These are phyloP conservation scores for Edolisoma coerulescens DNA, from an alignment of 2,113 vertebrate genomes.

Conservation along the genomic window DNA sequence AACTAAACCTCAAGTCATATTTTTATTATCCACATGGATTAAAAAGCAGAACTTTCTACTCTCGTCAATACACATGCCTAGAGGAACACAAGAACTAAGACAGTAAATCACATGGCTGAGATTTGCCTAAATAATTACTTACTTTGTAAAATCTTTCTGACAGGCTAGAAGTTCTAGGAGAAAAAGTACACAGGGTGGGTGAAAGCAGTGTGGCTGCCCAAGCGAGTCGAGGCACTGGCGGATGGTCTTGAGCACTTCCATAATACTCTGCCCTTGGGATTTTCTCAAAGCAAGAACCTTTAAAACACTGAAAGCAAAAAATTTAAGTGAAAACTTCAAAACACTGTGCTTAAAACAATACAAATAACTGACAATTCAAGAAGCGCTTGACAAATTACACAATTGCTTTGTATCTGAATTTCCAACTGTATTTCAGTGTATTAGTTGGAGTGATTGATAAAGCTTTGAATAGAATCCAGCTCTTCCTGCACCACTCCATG, in stretches of 20 bases:
- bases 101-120: neutral
- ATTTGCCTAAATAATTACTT: neutral
- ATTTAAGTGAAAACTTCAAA: neutral
- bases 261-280: slow-evolving; percentile 84
- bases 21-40: neutral
- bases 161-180: slow-evolving; percentile 91
- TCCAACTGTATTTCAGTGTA: neutral
- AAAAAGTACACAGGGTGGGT: slow-evolving; percentile 88
- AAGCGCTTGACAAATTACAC: neutral
- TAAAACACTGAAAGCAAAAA: slow-evolving; percentile 76
- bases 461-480: neutral
- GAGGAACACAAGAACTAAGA: neutral
- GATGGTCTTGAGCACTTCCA: slow-evolving; percentile 84
- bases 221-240: slow-evolving; percentile 82
- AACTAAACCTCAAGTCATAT: neutral
- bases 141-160: slow-evolving; percentile 97
- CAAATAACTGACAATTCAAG: neutral
- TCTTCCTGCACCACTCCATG: neutral
- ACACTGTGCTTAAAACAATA: neutral
- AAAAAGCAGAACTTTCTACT: neutral
- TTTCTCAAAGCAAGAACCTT: slow-evolving; percentile 89
- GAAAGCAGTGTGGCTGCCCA: slow-evolving; percentile 91
- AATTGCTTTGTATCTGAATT: neutral
- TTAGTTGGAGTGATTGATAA: neutral
- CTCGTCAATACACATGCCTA: neutral